Evolutionary conservation across 2,797 vertebrate species (phyloP).

Genomic region (Cichlasoma orientale): DNA sequence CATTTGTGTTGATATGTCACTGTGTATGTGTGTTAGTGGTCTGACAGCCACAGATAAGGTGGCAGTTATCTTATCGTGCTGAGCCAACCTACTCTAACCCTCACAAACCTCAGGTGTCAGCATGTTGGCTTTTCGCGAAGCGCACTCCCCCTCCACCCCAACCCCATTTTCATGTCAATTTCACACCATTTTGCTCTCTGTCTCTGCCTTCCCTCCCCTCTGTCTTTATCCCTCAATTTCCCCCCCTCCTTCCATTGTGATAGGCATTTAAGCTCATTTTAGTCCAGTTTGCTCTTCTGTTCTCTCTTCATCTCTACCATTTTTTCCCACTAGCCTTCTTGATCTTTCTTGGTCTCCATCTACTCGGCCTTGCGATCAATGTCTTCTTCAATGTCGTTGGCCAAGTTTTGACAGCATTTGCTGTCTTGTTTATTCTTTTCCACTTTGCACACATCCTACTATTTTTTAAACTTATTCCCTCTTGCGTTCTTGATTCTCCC

Average conservation of each 20-base stretch:
- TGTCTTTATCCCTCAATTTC: slow-evolving; percentile 16
- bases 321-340: slow-evolving; percentile 7
- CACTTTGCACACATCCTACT: background rate
- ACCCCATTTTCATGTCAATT: slow-evolving; percentile 69
- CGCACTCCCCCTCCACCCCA: slow-evolving; percentile 11
- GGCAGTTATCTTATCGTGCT: slow-evolving; percentile 70
- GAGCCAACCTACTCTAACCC: slow-evolving; percentile 65
- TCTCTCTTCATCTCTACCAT: slow-evolving; percentile 10
- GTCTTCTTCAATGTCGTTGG: slow-evolving; percentile 36
- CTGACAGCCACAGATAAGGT: slow-evolving; percentile 74
- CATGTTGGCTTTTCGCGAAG: slow-evolving; percentile 41
- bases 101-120: slow-evolving; percentile 66
- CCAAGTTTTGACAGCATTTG: slow-evolving; percentile 21
- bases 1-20: slow-evolving; percentile 39
- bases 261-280: slow-evolving; percentile 45
- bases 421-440: slow-evolving; percentile 6
- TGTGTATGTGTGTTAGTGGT: slow-evolving; percentile 44
- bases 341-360: slow-evolving; percentile 44
- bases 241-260: slow-evolving; percentile 37
- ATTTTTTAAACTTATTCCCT: background rate
- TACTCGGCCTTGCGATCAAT: slow-evolving; percentile 42
- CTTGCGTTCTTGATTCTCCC: background rate
- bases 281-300: slow-evolving; percentile 31
- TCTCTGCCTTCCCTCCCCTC: slow-evolving; percentile 18
- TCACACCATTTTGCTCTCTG: slow-evolving; percentile 45